Base-by-base conservation (phyloP, 2,113 vertebrate genomes). In the Smithornis capensis region DNA sequence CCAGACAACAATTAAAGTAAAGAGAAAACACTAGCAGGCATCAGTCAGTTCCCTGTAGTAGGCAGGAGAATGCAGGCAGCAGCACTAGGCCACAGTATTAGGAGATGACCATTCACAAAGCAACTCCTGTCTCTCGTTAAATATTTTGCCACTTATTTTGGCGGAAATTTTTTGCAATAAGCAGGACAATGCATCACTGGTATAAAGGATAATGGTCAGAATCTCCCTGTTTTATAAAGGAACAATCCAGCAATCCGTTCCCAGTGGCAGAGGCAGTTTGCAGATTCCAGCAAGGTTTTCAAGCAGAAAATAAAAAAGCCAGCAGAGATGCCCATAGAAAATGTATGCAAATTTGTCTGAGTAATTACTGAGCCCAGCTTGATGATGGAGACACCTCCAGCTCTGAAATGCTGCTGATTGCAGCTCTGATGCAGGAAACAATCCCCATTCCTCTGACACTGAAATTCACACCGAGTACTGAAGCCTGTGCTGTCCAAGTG, bases 11-110 rank as follows among this genome's bases (percentile, higher is more conserved):
- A 87, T 47, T 69, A 73, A 73, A 84, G 42, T 3, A 44, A 67
- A 33, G 14, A 57, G 63, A 65, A 83, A 89, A 53, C 44, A 64
- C 16, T 79, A 74, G 50, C 13, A 21, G 75, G 22, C 22, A 29
- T 13, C 42, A 74, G 33, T 56, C 24, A 40, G 33, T 29, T 24
- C 64, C 59, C 6, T 12, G 59, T 40, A 69, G 83, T 40, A 16
- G 73, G 38, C 59, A 65, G 73, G 50, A 77, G 31, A 56, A 38
- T 35, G 33, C 10, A 15, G 70, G 65, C 75, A 84, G 77, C 35
- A 15, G 40, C 40, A 44, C 19, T 0, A 0, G 27, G 27, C 40
- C 0, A 3, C 35, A 23, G 33, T 68, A 28, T 7, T 27, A 25
- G 65, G 49, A 1, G 0, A 14, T 5, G 11, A 45, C 23, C 8